These are phyloP conservation scores for Microplitis deprimator DNA, from an alignment of 2,888 invertebrate species.

Conservation along the genomic window DNA sequence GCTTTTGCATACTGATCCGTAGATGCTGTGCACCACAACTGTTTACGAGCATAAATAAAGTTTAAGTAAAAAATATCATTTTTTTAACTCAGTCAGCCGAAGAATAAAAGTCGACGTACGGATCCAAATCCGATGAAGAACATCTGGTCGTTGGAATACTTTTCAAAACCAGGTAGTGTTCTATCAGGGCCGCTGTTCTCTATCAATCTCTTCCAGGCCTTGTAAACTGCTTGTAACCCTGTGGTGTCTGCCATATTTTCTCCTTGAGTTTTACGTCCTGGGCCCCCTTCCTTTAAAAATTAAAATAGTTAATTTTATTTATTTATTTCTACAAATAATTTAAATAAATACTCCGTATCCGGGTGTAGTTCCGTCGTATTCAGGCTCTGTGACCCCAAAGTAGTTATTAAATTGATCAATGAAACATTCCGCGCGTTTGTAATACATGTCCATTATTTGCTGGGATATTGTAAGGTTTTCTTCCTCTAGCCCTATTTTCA, in stretches of 20 bases:
- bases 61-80: no score
- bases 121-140: slow-evolving; percentile 78
- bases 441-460: slow-evolving; percentile 44
- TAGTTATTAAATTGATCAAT: slow-evolving; percentile 45
- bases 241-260: slow-evolving; percentile 92
- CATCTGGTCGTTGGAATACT: slow-evolving; percentile 78
- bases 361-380: not conserved
- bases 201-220: slow-evolving; percentile 73
- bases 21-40: slow-evolving; percentile 40
- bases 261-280: slow-evolving; percentile 71
- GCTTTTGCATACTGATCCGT: slow-evolving; percentile 26
- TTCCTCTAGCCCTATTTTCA: slow-evolving; percentile 24
- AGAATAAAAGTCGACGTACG: not conserved
- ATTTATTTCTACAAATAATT: no score
- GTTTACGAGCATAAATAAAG: no score
- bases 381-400: slow-evolving; percentile 27
- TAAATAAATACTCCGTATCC: not conserved
- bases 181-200: slow-evolving; percentile 58
- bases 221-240: slow-evolving; percentile 82
- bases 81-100: no score
- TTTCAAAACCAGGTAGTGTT: slow-evolving; percentile 77
- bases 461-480: slow-evolving; percentile 25
- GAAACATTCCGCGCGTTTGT: slow-evolving; percentile 47
- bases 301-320: not conserved
- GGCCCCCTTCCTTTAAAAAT: not conserved